These are phyloP conservation scores for Leptinotarsa lineolata DNA, from an alignment of 1,140 invertebrate genomes.

Conservation along the genomic window DNA sequence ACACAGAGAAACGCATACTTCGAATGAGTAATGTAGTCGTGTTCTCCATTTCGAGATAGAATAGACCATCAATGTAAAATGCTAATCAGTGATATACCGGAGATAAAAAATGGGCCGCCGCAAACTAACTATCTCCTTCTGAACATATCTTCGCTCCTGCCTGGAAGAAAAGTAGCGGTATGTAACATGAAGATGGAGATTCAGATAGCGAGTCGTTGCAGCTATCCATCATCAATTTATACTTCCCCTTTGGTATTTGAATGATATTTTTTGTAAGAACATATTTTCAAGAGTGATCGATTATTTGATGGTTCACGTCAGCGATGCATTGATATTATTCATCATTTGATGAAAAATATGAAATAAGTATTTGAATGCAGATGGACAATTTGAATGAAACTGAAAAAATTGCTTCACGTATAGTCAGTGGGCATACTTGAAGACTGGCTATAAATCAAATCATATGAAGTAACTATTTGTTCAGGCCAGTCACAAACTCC, in stretches of 20 bases:
- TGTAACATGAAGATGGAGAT: slow-evolving; percentile 12
- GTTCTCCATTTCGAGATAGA: not conserved
- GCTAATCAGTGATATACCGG: slow-evolving; percentile 16
- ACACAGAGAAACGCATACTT: not conserved
- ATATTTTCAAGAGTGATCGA: not conserved
- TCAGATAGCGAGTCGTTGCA: not conserved
- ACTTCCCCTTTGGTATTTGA: not conserved
- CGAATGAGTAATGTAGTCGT: not conserved
- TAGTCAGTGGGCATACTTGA: too few relatives aligned
- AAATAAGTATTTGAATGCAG: too few relatives aligned
- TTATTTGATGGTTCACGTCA: not conserved
- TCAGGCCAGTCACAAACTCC: too few relatives aligned
- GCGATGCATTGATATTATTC: not conserved
- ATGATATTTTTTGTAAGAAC: not conserved
- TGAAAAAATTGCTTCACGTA: too few relatives aligned
- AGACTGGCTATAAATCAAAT: too few relatives aligned
- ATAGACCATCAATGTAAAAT: slow-evolving; percentile 10
- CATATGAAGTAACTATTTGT: too few relatives aligned
- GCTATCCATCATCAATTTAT: slow-evolving; percentile 9
- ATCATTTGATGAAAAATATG: not conserved
- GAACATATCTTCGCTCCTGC: not conserved
- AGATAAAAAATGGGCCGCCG: slow-evolving; percentile 12
- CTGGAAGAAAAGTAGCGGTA: slow-evolving; percentile 11
- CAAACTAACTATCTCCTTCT: slow-evolving; percentile 1
- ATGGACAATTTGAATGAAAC: too few relatives aligned